phyloP scores from a whole-genome alignment of 2,113 vertebrate species.

The Rissa tridactyla region DNA sequence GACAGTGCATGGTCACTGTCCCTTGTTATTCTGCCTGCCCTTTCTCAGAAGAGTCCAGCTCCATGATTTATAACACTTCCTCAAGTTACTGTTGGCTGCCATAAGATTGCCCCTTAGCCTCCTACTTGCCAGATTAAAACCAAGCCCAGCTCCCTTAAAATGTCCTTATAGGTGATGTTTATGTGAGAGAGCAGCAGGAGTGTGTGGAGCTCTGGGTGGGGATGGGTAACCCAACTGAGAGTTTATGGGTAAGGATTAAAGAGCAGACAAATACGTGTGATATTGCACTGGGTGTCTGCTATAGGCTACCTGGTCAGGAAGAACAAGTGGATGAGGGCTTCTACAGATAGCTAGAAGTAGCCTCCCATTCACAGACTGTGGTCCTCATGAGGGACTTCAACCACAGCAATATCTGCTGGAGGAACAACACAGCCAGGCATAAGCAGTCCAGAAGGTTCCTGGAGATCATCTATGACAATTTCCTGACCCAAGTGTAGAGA shows the following conservation, averaged over 20 bases:
- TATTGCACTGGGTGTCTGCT: background rate
- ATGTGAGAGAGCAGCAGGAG: background rate
- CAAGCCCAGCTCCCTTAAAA: fast-evolving
- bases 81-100: background rate
- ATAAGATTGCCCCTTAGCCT: background rate
- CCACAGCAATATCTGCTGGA: background rate
- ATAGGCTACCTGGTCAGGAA: background rate
- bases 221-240: fast-evolving
- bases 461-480: background rate
- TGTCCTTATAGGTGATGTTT: no score
- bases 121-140: background rate
- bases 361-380: background rate
- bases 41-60: background rate
- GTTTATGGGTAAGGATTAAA: background rate
- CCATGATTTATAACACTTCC: background rate
- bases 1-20: background rate
- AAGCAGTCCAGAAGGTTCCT: background rate
- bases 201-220: background rate
- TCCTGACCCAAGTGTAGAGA: background rate
- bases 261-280: background rate
- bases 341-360: background rate
- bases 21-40: background rate
- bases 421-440: background rate
- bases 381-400: background rate
- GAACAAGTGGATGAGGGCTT: background rate